Evolutionary conservation across 2,797 vertebrate genomes (phyloP), one percentile per base, ranked within the genome.

Genomic region (Scarus forsteni): DNA sequence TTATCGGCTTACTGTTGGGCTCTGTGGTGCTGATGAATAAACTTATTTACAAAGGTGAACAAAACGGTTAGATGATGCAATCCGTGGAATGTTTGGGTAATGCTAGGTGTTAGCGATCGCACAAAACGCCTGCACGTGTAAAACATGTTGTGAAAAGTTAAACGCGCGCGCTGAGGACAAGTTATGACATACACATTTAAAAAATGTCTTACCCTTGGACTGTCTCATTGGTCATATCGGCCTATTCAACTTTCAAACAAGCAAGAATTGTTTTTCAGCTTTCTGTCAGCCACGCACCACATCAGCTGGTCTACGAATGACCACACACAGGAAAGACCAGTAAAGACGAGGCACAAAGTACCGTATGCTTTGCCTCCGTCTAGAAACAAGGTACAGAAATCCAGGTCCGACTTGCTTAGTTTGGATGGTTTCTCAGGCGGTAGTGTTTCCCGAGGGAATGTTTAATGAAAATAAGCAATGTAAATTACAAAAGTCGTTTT

Each of bases 201-300:
- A 36, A 0, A 1, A 3, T 0, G 10, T 73, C 94, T 94, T 93
- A 95, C 94, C 94, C 92, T 60, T 91, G 77, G 4, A 81, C 73
- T 67, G 86, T 87, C 34, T 94, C 94, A 83, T 94, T 94, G 77
- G 88, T 94, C 94, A 95, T 95, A 70, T 60, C 60, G 79, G 68
- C 8, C n/a, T 81, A 13, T 72, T 7, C 77, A 77, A 60, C 70
- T 35, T 55, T 5, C 67, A 15, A 81, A 12, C 8, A n/a, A 10
- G 6, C n/a, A 64, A 16, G 60, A 58, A 80, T 64, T 7, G 9
- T 62, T 59, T 63, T 7, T 45, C 57, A 49, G 39, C 66, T 81
- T 58, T 50, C 19, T 46, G 54, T 45, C 67, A 72, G 73, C 42
- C 53, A 53, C 51, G 6, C 15, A 58, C 14, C 39, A 53, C 82